These are phyloP conservation scores for Eristalis arbustorum DNA, from an alignment of 2,888 invertebrate genomes.

Conservation along the genomic window DNA sequence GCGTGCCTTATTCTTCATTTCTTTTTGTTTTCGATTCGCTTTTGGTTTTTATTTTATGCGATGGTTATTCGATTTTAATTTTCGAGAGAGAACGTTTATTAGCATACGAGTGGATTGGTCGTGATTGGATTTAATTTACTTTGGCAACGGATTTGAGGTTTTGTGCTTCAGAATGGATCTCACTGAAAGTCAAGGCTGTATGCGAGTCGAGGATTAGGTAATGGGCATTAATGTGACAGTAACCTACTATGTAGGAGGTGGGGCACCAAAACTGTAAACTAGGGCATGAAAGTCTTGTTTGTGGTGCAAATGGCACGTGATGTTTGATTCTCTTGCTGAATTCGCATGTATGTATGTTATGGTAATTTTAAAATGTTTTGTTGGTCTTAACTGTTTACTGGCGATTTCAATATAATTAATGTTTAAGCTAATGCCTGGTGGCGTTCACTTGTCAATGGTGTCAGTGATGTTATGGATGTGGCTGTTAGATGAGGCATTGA, in stretches of 20 bases:
- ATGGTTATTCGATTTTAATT: constrained; percentile 6
- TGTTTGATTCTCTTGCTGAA: neutral
- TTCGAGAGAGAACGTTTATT: neutral
- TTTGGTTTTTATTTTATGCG: constrained; percentile 24
- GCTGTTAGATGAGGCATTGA: neutral
- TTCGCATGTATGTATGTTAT: neutral
- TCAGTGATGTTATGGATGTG: neutral
- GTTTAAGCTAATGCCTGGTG: neutral
- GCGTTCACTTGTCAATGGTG: neutral
- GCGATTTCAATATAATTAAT: neutral
- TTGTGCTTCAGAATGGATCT: neutral
- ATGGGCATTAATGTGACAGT: constrained; percentile 23
- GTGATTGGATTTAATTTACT: constrained; percentile 5
- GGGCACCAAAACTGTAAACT: neutral
- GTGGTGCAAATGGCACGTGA: neutral
- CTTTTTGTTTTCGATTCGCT: constrained; percentile 9
- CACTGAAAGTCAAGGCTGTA: constrained; percentile 52
- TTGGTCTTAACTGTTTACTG: neutral
- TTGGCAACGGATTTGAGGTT: neutral
- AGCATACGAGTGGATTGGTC: constrained; percentile 4
- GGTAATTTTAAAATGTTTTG: neutral
- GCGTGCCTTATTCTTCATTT: constrained; percentile 6
- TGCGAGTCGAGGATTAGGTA: constrained; percentile 16
- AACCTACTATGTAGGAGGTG: neutral
- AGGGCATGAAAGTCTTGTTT: neutral